Conservation (phyloP, 2,888 invertebrate species). For the Panopea generosa region DNA sequence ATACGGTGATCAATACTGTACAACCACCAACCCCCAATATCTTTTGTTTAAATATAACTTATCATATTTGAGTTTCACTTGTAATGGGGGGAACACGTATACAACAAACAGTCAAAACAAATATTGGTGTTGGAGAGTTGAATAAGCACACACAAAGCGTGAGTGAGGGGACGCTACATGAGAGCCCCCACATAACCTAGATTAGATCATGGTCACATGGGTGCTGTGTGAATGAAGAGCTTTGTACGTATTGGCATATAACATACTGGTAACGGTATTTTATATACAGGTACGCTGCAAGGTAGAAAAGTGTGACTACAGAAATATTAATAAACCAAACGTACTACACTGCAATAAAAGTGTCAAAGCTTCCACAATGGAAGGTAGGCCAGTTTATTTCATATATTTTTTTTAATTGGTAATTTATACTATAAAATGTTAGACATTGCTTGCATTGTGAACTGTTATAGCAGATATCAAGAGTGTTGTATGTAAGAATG, state of each 20-base stretch:
- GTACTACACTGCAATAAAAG: neutral
- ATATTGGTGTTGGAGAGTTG: constrained; percentile 7
- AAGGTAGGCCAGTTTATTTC: too few relatives aligned
- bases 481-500: too few relatives aligned
- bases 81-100: constrained; percentile 10
- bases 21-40: too few relatives aligned
- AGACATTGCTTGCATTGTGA: too few relatives aligned
- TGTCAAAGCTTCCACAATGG: constrained; percentile 27
- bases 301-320: too few relatives aligned
- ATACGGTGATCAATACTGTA: too few relatives aligned
- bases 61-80: constrained; percentile 42
- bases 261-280: too few relatives aligned
- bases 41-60: constrained; percentile 11
- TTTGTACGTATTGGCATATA: too few relatives aligned
- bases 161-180: constrained; percentile 24
- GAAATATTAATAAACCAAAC: too few relatives aligned
- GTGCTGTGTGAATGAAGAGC: neutral
- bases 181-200: constrained; percentile 30
- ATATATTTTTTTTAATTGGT: neutral
- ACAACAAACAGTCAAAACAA: constrained; percentile 12
- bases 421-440: neutral
- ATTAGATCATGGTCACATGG: constrained; percentile 11
- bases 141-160: constrained; percentile 21
- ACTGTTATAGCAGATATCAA: too few relatives aligned
- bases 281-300: too few relatives aligned